These are phyloP conservation scores for Phylloscopus trochiloides DNA, from an alignment of 2,113 vertebrate species.

Conservation along the genomic window DNA sequence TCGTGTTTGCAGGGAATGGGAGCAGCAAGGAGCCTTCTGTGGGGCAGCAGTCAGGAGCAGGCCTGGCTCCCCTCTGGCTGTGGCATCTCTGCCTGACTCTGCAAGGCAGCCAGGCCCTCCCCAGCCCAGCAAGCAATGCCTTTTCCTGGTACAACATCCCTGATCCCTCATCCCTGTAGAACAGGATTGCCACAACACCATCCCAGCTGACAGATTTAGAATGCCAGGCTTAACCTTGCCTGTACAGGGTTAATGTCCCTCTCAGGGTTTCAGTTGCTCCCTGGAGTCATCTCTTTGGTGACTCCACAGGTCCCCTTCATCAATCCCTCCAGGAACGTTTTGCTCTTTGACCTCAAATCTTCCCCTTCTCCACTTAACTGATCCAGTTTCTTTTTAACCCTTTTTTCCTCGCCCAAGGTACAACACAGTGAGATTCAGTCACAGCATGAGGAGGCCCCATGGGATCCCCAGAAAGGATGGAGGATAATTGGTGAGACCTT, in stretches of 20 bases:
- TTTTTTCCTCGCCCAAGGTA: neutral
- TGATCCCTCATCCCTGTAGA: neutral
- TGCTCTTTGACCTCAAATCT: neutral
- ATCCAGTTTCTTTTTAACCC: neutral
- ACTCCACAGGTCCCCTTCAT: neutral
- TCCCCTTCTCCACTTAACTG: neutral
- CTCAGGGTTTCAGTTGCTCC: neutral
- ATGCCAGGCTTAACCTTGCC: neutral
- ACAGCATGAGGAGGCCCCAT: rapidly evolving
- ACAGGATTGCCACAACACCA: rapidly evolving
- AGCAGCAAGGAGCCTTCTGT: neutral
- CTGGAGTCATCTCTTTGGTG: neutral
- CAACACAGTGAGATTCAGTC: rapidly evolving
- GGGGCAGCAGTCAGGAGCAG: neutral
- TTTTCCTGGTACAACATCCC: neutral
- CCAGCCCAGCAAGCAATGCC: neutral
- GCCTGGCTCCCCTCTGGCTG: neutral
- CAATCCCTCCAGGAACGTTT: neutral
- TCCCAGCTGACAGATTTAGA: neutral
- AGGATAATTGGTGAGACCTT: neutral
- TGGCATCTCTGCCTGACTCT: neutral
- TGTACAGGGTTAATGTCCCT: neutral
- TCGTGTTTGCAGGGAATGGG: neutral
- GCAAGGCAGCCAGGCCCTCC: neutral
- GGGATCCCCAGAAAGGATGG: neutral